phyloP scores from a whole-genome alignment of 1,140 invertebrate species.

The Drosophila teissieri region DNA sequence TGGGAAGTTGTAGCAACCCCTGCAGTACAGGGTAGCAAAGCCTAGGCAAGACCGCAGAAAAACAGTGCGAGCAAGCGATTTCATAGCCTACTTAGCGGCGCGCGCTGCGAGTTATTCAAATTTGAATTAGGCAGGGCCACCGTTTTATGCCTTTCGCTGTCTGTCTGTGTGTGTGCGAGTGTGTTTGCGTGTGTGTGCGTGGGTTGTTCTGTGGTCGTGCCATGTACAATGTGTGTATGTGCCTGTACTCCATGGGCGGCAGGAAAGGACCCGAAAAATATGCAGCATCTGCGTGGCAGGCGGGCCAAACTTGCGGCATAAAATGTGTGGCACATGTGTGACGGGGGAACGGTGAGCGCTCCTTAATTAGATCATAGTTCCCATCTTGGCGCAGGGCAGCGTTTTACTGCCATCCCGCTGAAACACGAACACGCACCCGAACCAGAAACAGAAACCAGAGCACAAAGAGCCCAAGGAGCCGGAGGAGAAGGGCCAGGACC shows the following conservation, averaged over 20 bases:
- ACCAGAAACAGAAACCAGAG: constrained; percentile 6
- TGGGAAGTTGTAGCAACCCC: no score
- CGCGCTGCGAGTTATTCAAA: constrained; percentile 74
- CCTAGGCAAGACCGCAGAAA: constrained; percentile 1
- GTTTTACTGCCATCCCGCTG: constrained; percentile 35
- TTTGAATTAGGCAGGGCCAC: constrained; percentile 64
- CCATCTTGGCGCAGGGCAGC: constrained; percentile 33
- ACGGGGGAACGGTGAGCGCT: constrained; percentile 46
- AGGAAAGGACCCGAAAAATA: constrained; percentile 15
- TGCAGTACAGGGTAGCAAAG: background rate
- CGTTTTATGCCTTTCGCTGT: constrained; percentile 55
- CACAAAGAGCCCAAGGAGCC: constrained; percentile 7
- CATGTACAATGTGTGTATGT: constrained; percentile 13
- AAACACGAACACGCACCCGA: constrained; percentile 9
- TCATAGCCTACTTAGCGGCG: constrained; percentile 73
- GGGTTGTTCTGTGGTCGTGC: constrained; percentile 9
- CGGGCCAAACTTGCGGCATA: constrained; percentile 46
- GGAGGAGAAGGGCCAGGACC: background rate
- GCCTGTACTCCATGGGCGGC: background rate
- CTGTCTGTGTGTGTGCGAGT: background rate
- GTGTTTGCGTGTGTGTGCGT: constrained; percentile 7
- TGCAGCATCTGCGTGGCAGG: constrained; percentile 32
- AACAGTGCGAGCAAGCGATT: constrained; percentile 30
- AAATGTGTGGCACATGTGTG: constrained; percentile 57
- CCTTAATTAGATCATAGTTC: constrained; percentile 71